Percentiles rank a stretch among this genome's conserved stretches.
These are phyloP conservation scores for Distichodus sexfasciatus DNA, from an alignment of 2,797 vertebrate genomes.

Conservation along the genomic window DNA sequence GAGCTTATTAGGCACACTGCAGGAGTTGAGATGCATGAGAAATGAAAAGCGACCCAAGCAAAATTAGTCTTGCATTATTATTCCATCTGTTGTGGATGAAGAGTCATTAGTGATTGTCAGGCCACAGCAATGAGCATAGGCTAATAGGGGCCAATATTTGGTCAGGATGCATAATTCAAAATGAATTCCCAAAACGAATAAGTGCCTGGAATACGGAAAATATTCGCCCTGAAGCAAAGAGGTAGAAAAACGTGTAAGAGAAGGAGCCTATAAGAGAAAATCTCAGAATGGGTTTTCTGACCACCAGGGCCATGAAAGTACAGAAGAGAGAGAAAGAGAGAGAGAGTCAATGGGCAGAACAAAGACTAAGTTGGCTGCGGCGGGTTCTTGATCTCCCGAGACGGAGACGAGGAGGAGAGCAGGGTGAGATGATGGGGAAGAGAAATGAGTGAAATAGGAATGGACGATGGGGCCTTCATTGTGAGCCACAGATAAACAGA, in stretches of 20 bases:
- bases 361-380: not conserved
- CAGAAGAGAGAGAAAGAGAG: not conserved
- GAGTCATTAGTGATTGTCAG: slow-evolving; percentile 31
- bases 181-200: not conserved
- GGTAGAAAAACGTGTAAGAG: not conserved
- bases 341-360: not conserved
- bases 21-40: slow-evolving; percentile 18
- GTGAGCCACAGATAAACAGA: not conserved
- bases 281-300: not conserved
- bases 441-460: not conserved
- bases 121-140: slow-evolving; percentile 4
- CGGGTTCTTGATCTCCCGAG: too few relatives aligned
- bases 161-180: slow-evolving; percentile 15
- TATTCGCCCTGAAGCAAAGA: too few relatives aligned
- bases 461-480: not conserved
- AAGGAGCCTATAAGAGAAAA: not conserved
- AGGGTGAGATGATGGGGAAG: not conserved
- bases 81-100: slow-evolving; percentile 25
- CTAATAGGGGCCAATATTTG: slow-evolving; percentile 6
- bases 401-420: not conserved
- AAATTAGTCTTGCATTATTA: slow-evolving; percentile 13
- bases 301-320: not conserved
- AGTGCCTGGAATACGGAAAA: slow-evolving; percentile 1
- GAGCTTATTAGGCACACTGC: slow-evolving; percentile 10
- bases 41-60: slow-evolving; percentile 9